Evolutionary conservation across 1,140 invertebrate genomes (phyloP), one percentile per base, ranked within the genome.

Genomic region (Bombus balteatus): DNA sequence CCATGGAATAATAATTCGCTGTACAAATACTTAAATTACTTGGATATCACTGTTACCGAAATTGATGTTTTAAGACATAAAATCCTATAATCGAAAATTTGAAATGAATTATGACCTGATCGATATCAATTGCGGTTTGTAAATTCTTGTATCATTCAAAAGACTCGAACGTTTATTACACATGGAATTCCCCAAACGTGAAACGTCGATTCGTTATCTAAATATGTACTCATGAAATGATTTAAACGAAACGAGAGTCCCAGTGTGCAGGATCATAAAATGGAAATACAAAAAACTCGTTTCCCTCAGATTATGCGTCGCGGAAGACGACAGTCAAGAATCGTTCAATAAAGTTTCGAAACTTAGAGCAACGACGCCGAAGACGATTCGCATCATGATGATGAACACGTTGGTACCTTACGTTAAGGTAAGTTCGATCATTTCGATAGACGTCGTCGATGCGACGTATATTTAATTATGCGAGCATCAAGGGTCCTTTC

Each of bases 401-500:
- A 90, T 89, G 81, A 70, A 84, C 34, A 73, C 81, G 32, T 59
- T 92, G 15, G 34, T 92, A n/a, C 87, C 91, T 0, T 74, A 80
- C 43, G 53, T 81, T 39, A 90, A 89, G 73, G 91, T 92, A 83
- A 70, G 90, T 89, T 71, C 0, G 22, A 70, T 59, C 43, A 8
- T 34, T 80, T 4, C 25, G 32, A 47, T 75, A 22, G 22, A 22
- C 25, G 5, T 4, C 15, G 12, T n/a, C 13, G 66, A 39, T 34
- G 32, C 37, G 37, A 84, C 47, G 37, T 41, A 59, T 85, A 65
- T 80, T 85, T 85, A 85, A 73, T 80, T 85, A 85, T 25, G 4
- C 15, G 18, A 72, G 53, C 77, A 34, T 66, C 15, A 62, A 72
- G 37, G 41, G 32, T 15, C 28, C 25, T 85, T 80, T 85, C 47